These are phyloP conservation scores for Menura novaehollandiae DNA, from an alignment of 2,113 vertebrate genomes.

Conservation along the genomic window DNA sequence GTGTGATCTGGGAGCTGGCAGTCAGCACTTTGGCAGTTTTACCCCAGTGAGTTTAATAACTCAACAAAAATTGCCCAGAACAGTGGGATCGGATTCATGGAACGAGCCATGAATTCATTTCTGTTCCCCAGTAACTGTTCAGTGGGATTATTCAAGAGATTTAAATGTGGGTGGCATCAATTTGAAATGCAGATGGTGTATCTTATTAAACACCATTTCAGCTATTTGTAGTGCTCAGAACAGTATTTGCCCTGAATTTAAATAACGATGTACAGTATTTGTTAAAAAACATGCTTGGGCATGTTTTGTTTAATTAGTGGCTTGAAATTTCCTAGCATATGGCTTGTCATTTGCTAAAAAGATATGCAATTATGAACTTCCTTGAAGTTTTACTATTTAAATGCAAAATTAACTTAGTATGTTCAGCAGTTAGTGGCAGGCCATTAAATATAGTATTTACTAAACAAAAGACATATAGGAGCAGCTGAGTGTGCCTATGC, in stretches of 20 bases:
- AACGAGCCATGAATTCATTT: neutral
- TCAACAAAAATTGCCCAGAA: neutral
- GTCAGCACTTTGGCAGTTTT: conserved; percentile 43
- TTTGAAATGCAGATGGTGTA: conserved; percentile 66
- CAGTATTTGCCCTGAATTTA: conserved; percentile 62
- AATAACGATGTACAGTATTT: conserved; percentile 59
- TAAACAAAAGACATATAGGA: conserved; percentile 7
- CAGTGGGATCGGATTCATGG: neutral
- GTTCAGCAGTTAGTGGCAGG: neutral
- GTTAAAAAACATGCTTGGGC: conserved; percentile 60
- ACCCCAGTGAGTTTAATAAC: conserved; percentile 25
- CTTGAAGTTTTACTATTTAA: conserved; percentile 52
- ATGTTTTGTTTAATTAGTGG: conserved; percentile 72
- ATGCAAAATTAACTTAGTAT: conserved; percentile 9
- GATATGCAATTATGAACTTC: conserved; percentile 45
- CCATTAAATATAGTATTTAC: conserved; percentile 43
- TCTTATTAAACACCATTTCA: conserved; percentile 59
- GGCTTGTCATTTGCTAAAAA: conserved; percentile 63
- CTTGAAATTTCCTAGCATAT: conserved; percentile 69
- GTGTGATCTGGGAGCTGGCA: conserved; percentile 40
- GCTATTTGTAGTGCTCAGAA: conserved; percentile 34
- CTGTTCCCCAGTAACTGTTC: conserved; percentile 23
- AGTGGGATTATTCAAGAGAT: conserved; percentile 41
- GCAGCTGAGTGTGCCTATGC: neutral
- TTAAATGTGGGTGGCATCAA: conserved; percentile 32